phyloP scores from a whole-genome alignment of 2,888 invertebrate species.

The Hydroisotoma schaefferi region DNA sequence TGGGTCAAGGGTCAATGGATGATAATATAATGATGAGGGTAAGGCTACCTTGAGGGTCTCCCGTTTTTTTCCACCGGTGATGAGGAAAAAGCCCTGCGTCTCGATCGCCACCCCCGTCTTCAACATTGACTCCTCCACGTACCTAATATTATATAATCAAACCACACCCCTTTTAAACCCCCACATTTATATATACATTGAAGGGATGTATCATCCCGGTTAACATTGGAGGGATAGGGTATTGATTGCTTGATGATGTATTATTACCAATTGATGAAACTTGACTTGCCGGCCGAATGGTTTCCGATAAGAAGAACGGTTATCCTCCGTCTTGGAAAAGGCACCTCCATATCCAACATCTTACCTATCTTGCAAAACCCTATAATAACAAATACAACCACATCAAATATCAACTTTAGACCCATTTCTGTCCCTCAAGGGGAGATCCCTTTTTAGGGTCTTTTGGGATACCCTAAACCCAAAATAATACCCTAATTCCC shows the following conservation, averaged over 20 bases:
- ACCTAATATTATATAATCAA: conserved; percentile 52
- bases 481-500: too few species aligned
- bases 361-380: conserved; percentile 57
- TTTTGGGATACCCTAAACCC: too few species aligned
- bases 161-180: too few species aligned
- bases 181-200: too few species aligned
- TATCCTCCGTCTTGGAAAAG: conserved; percentile 58
- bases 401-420: too few species aligned
- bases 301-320: conserved; percentile 59
- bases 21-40: neutral
- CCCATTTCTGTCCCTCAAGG: too few species aligned
- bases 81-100: conserved; percentile 60
- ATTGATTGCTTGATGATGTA: too few species aligned
- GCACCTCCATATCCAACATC: conserved; percentile 53
- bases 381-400: conserved; percentile 46
- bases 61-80: conserved; percentile 58
- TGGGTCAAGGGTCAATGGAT: too few species aligned
- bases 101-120: conserved; percentile 61
- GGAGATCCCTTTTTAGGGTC: too few species aligned
- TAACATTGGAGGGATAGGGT: too few species aligned
- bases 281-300: conserved; percentile 61
- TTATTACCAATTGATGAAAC: conserved; percentile 60
- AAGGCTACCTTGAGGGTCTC: conserved; percentile 57
- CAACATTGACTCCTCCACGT: conserved; percentile 60
- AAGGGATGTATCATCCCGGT: too few species aligned